Evolutionary conservation across 2,888 invertebrate species (phyloP).

Genomic region (Thymelicus sylvestris): DNA sequence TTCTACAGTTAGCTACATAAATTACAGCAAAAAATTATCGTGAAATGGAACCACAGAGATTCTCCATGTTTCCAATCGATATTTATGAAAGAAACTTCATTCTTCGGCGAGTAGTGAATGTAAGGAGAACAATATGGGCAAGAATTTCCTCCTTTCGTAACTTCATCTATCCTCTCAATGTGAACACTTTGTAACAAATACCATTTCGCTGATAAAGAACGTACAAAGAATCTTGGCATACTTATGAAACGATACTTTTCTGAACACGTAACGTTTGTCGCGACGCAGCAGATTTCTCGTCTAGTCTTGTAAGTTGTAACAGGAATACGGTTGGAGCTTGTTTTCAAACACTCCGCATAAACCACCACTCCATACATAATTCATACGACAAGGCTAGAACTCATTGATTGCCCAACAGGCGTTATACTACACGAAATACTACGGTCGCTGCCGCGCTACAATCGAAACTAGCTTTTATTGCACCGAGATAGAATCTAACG

Average conservation of each 20-base stretch:
- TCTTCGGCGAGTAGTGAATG: too few species aligned
- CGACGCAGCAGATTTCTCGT: slow-evolving; percentile 14
- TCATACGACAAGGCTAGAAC: slow-evolving; percentile 64
- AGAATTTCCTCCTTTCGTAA: too few species aligned
- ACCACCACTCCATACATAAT: slow-evolving; percentile 63
- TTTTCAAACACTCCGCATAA: slow-evolving; percentile 58
- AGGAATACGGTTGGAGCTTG: slow-evolving; percentile 43
- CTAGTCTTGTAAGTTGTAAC: slow-evolving; percentile 26
- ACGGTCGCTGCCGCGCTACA: slow-evolving; percentile 47
- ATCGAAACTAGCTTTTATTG: slow-evolving; percentile 47
- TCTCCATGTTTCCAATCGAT: too few species aligned
- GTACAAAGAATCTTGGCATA: not conserved
- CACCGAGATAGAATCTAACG: slow-evolving; percentile 7
- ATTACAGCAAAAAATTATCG: too few species aligned
- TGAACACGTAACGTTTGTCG: slow-evolving; percentile 1
- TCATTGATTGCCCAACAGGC: slow-evolving; percentile 71
- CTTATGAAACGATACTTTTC: slow-evolving; percentile 9
- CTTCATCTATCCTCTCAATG: not conserved
- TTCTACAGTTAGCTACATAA: too few species aligned
- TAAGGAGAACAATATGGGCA: too few species aligned
- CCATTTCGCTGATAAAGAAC: not conserved
- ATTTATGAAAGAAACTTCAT: too few species aligned
- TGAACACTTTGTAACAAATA: slow-evolving; percentile 2
- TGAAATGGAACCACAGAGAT: too few species aligned
- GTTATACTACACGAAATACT: slow-evolving; percentile 54